Conservation (phyloP, 2,113 vertebrate genomes). For the Limanda limanda region DNA sequence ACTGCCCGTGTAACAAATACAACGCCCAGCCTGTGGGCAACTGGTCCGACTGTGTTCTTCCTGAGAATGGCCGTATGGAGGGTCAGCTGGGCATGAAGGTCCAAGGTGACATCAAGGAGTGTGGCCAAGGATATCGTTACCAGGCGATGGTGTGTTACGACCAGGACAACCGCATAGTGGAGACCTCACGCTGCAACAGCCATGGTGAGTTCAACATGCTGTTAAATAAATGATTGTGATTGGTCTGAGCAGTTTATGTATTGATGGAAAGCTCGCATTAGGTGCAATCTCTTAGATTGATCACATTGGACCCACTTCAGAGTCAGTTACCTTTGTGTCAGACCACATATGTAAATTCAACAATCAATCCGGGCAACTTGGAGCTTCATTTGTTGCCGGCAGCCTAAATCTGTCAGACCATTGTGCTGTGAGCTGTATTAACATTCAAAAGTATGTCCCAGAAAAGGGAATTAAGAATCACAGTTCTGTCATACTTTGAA, state of each 20-base stretch:
- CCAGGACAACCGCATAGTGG: conserved; percentile 93
- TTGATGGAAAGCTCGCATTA: no score
- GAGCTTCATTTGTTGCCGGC: conserved; percentile 11
- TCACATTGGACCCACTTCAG: neutral
- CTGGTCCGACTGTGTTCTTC: conserved; percentile 97
- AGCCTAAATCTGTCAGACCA: conserved; percentile 51
- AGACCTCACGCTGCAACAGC: conserved; percentile 96
- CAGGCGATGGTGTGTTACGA: conserved; percentile 97
- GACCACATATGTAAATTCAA: conserved; percentile 34
- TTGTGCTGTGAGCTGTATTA: conserved; percentile 41
- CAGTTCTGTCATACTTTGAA: conserved; percentile 23
- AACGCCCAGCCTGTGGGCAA: conserved; percentile 95
- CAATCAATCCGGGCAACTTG: conserved; percentile 28
- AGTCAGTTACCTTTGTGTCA: conserved; percentile 6
- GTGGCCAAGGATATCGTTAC: conserved; percentile 96
- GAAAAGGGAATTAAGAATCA: conserved; percentile 43
- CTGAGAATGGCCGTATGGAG: conserved; percentile 89
- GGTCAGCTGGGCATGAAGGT: conserved; percentile 89
- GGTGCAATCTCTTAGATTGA: neutral
- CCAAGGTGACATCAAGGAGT: conserved; percentile 93
- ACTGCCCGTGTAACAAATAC: conserved; percentile 96
- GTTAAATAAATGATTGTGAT: no score
- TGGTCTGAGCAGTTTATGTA: no score
- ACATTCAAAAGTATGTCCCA: conserved; percentile 23
- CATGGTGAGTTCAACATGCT: conserved; percentile 83